phyloP scores from a whole-genome alignment of 1,140 invertebrate species.

The Ganaspis sp. region DNA sequence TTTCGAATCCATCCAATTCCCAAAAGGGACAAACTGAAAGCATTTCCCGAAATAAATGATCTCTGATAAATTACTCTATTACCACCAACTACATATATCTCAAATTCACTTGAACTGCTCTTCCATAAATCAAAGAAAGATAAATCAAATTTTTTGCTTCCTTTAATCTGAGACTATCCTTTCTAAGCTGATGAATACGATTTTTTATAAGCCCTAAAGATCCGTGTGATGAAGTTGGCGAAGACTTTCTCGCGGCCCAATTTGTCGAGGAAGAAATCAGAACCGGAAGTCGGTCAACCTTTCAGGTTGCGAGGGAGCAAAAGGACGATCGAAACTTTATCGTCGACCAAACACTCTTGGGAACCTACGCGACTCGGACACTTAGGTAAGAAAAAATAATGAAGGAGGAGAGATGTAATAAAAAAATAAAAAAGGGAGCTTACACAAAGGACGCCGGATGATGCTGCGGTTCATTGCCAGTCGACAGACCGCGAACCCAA shows the following conservation, averaged over 20 bases:
- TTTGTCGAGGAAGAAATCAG: constrained; percentile 16
- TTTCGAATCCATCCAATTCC: too few relatives aligned
- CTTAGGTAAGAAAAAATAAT: constrained; percentile 26
- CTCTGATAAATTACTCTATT: too few relatives aligned
- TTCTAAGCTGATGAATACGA: neutral
- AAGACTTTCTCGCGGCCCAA: neutral
- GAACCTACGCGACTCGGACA: constrained; percentile 28
- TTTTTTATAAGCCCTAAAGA: neutral
- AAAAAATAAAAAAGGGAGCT: constrained; percentile 18
- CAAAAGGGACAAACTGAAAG: too few relatives aligned
- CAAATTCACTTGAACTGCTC: too few relatives aligned
- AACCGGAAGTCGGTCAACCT: constrained; percentile 29
- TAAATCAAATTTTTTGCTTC: too few relatives aligned
- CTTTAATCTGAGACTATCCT: too few relatives aligned
- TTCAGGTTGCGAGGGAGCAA: neutral
- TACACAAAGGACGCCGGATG: constrained; percentile 16
- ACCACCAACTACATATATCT: too few relatives aligned
- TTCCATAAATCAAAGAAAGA: too few relatives aligned
- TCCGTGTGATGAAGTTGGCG: constrained; percentile 16
- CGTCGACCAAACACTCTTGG: constrained; percentile 30
- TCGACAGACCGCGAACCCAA: constrained; percentile 28
- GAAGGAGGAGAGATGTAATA: constrained; percentile 17
- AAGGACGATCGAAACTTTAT: constrained; percentile 23
- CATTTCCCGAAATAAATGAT: too few relatives aligned
- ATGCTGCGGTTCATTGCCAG: constrained; percentile 28